Evolutionary conservation across 1,140 invertebrate species (phyloP), one percentile per base, ranked within the genome.

Genomic region (Drosophila varians): DNA sequence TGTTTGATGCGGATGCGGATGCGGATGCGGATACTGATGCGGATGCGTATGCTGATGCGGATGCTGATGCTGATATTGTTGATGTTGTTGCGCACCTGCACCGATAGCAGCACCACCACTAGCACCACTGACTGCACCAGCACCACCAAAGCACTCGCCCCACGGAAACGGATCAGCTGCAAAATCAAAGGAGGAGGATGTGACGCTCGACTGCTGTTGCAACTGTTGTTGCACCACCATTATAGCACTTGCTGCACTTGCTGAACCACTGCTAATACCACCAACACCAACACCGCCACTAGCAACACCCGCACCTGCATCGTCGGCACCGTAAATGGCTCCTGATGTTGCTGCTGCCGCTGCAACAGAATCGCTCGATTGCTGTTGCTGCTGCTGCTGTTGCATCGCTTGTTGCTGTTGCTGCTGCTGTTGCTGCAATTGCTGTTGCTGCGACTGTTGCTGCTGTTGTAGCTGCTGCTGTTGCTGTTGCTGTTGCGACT

Each of bases 301-400:
- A 83, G 89, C 77, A 87, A 83, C 83, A 74, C 71, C 77, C 77
- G 82, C 82, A 86, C 82, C 82, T 87, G 82, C 82, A 87, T 87
- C 82, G 64, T 87, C 82, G 48, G 82, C 82, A 80, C 82, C 82
- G 69, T 87, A 84, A 72, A 84, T 64, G 42, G 76, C 64, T 69
- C 66, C 46, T 25, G 65, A 53, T 47, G 77, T 21, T 34, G 60
- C 55, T 38, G 57, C 54, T 28, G 58, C 51, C 14, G 70, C 43
- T 31, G 70, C 47, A 28, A 70, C 49, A 36, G 64, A 58, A 42
- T 31, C 54, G 53, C 21, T 36, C 51, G 21, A 52, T 36, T 21
- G 54, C 36, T 47, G 66, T 55, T 34, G 47, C 16, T 49, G 47
- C 16, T 19, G 28, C 11, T 23, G 52, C 42, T 38, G 52, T 34